Evolutionary conservation across 2,797 vertebrate genomes (phyloP), one percentile per base, ranked within the genome.

Genomic region (Petrocephalus schoutedeni): DNA sequence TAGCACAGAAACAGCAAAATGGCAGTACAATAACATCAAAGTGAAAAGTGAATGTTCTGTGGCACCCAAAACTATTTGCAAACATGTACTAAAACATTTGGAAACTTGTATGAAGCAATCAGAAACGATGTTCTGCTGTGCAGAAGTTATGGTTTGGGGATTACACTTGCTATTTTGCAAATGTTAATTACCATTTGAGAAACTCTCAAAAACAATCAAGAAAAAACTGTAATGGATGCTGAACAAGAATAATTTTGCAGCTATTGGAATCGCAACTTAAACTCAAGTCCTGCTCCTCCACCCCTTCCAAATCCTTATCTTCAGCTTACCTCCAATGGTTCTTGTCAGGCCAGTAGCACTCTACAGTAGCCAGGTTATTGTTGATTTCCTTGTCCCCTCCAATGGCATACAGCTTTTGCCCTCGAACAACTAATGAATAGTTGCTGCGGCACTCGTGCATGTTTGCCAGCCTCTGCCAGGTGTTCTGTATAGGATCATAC

Each of bases 381-480:
- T 93, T 94, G 88, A 95, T 92, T 87, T 95, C 92, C 59, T 90
- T 93, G 89, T 96, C 96, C 89, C 96, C 96, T 87, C 95, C 96
- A 3, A 96, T 92, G 57, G 95, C 95, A 10, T 93, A 95, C 56
- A 96, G 92, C 0, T 14, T 61, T 0, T 89, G 86, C n/a, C 89
- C 88, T 1, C 89, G 89, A 5, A 91, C 94, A 84, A 94, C 91
- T 58, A 95, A 0, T 14, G 92, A 91, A 84, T 96, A 95, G 91
- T 95, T 96, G 89, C 95, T 96, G 89, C 95, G 94, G 1, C 91
- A 88, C 88, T 96, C 95, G 53, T 91, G 93, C 95, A 96, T 95
- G 90, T 96, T 95, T 1, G 93, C 89, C 53, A 95, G 89, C 87
- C 90, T 93, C 89, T 91, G 91, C 96, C 96, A 96, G 41, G 10